Evolutionary conservation across 2,113 vertebrate species (phyloP).

Genomic region (Xerus inauris): DNA sequence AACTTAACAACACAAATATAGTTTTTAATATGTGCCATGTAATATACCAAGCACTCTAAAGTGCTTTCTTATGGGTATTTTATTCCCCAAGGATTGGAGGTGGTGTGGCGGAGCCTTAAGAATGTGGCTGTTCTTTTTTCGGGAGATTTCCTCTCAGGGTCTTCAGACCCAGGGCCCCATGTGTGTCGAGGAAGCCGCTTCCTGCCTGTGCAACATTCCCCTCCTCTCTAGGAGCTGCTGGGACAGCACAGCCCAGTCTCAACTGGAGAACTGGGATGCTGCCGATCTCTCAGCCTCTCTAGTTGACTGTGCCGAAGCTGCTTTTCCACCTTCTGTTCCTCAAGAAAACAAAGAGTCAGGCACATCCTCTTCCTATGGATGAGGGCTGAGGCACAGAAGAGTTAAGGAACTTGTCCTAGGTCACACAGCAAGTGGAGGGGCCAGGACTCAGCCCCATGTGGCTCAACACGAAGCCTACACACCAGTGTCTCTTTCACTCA

Average conservation of each 20-base stretch:
- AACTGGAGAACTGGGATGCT: no score
- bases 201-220: background rate
- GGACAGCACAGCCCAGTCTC: background rate
- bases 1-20: no score
- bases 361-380: background rate
- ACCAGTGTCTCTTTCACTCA: no score
- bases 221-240: background rate
- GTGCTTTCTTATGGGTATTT: background rate
- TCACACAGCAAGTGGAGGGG: background rate
- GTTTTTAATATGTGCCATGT: no score
- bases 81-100: background rate
- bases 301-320: fast-evolving
- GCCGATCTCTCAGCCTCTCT: no score
- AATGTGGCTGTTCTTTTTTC: background rate
- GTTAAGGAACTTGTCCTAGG: background rate
- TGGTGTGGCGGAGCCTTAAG: background rate
- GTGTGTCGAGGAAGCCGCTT: background rate
- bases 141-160: background rate
- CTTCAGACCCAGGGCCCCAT: background rate
- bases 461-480: background rate
- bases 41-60: no score
- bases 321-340: fast-evolving
- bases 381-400: background rate
- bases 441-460: background rate
- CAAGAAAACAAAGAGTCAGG: background rate